Conservation (phyloP, 2,113 vertebrate species). For the Cyphomyrus discorhynchus region DNA sequence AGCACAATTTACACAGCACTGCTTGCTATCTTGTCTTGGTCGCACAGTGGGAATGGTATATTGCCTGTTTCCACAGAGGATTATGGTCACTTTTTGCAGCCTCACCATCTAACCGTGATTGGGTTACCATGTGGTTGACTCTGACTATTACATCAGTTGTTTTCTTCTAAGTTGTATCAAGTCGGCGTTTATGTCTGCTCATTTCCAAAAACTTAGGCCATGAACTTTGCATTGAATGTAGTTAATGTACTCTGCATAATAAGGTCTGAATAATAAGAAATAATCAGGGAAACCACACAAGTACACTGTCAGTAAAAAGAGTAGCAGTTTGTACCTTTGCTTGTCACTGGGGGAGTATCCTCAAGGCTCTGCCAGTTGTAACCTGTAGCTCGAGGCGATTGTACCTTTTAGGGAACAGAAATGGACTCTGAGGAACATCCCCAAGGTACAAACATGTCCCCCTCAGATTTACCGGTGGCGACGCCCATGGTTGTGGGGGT, state of each 20-base stretch:
- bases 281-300: too few relatives aligned
- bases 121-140: not conserved
- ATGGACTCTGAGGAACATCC: too few relatives aligned
- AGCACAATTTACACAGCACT: conserved; percentile 6
- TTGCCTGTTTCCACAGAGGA: not conserved
- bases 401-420: too few relatives aligned
- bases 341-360: too few relatives aligned
- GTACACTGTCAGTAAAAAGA: too few relatives aligned
- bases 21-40: not conserved
- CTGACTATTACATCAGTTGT: not conserved
- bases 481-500: not conserved
- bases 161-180: not conserved
- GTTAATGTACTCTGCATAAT: not conserved
- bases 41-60: not conserved
- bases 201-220: not conserved
- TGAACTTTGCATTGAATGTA: not conserved
- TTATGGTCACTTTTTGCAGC: not conserved
- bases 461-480: too few relatives aligned
- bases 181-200: not conserved
- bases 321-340: too few relatives aligned
- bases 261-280: too few relatives aligned
- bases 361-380: too few relatives aligned
- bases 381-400: too few relatives aligned
- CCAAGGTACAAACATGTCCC: too few relatives aligned
- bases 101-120: not conserved